Evolutionary conservation across 2,113 vertebrate species (phyloP).

Genomic region (Octodon degus): DNA sequence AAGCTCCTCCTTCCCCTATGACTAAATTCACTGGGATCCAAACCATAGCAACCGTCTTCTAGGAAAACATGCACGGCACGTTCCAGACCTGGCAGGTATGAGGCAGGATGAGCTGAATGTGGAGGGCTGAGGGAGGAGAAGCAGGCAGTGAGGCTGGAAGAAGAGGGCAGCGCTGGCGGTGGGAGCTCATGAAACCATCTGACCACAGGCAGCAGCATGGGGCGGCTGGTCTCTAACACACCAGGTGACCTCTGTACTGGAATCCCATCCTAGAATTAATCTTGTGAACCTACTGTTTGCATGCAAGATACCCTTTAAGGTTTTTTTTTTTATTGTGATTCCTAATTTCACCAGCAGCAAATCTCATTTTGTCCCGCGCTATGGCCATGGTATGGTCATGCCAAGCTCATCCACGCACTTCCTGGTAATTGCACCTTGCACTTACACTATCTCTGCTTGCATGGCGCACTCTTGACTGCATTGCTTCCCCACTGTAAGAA

Average conservation of each 20-base stretch:
- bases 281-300: background rate
- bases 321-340: background rate
- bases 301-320: background rate
- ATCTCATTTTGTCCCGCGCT: background rate
- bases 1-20: background rate
- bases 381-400: background rate
- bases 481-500: background rate
- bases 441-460: background rate
- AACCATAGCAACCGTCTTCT: background rate
- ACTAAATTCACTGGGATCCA: background rate
- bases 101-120: background rate
- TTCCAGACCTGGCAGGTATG: background rate
- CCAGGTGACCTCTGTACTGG: background rate
- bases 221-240: background rate
- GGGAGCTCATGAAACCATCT: background rate
- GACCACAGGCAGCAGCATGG: background rate
- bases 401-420: background rate
- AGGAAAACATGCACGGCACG: background rate
- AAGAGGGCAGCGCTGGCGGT: background rate
- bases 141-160: background rate
- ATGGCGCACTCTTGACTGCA: background rate
- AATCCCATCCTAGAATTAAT: background rate
- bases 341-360: background rate
- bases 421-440: background rate
- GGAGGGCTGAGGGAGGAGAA: background rate